Conservation (phyloP, 1,140 invertebrate genomes). For the Oedothorax gibbosus region DNA sequence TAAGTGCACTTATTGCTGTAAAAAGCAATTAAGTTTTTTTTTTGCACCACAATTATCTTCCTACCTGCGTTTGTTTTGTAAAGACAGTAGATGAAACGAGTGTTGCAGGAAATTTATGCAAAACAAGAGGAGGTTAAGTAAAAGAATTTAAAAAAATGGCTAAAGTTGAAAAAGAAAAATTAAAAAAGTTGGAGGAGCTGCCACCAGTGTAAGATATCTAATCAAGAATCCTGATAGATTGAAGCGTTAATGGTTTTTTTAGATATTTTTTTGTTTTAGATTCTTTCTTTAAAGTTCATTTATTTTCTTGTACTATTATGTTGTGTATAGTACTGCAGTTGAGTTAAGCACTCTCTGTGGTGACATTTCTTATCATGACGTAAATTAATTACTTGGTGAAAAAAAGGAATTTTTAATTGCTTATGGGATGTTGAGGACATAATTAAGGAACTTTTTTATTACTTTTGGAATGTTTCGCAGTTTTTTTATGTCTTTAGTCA, state of each 20-base stretch:
- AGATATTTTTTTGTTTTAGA: constrained; percentile 19
- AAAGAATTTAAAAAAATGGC: constrained; percentile 3
- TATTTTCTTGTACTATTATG: constrained; percentile 31
- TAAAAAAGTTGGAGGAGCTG: constrained; percentile 7
- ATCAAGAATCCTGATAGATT: constrained; percentile 57
- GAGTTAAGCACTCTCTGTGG: constrained; percentile 13
- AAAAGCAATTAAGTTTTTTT: constrained; percentile 61
- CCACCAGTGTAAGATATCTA: constrained; percentile 55
- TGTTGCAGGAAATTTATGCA: constrained; percentile 53
- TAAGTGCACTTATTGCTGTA: constrained; percentile 51
- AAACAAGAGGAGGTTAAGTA: constrained; percentile 49
- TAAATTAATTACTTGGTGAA: constrained; percentile 46
- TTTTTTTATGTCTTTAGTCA: background rate
- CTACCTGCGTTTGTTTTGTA: constrained; percentile 48
- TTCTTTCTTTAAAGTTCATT: constrained; percentile 21
- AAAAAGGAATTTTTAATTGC: constrained; percentile 23
- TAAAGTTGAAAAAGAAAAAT: constrained; percentile 9
- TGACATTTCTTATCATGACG: constrained; percentile 35
- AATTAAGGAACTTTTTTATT: constrained; percentile 33
- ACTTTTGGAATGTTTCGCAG: background rate
- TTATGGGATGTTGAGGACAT: constrained; percentile 24
- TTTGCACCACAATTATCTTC: constrained; percentile 33
- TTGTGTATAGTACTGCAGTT: constrained; percentile 25
- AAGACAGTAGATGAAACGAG: constrained; percentile 45
- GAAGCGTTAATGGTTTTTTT: constrained; percentile 57